Evolutionary conservation across 1,140 invertebrate genomes (phyloP), one percentile per base, ranked within the genome.

Genomic region (Wasmannia auropunctata): DNA sequence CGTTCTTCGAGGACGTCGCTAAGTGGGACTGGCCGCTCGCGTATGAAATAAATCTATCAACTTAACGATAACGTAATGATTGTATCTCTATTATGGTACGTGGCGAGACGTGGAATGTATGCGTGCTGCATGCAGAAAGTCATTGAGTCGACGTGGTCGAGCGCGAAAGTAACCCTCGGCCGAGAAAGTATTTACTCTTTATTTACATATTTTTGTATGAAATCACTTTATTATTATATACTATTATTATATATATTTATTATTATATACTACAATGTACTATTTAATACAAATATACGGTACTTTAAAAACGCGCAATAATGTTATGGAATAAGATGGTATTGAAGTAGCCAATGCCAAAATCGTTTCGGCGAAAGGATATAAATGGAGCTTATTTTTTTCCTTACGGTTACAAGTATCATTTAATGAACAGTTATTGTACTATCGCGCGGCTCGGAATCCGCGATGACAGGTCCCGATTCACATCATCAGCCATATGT

Each of bases 41-140:
- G 79, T 74, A 83, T 74, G 54, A 83, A 83, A 83, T 74, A 83
- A 83, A 83, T 83, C 79, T 58, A 83, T 83, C 79, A 70, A 46
- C 49, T 22, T n/a, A n/a, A n/a, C 51, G 51, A 81, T 81, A 81
- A 58, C 28, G 19, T 72, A 58, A 46, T 16, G 79, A 83, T 60
- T 46, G 67, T 40, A 83, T 74, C 67, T 74, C 34, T 83, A 60
- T 83, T 83, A 60, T 14, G n/a, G 28, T 58, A 58, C n/a, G 28
- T 37, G 22, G n/a, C 34, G 25, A 72, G 6, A 25, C 11, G 63
- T 25, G 25, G 34, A 56, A 56, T 56, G 51, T 58, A n/a, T 25
- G 63, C 77, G 19, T 11, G 19, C 5, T 10, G 63, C 43, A 54
- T 34, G 34, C 31, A n/a, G 51, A 81, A n/a, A 70, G n/a, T 28